These are phyloP conservation scores for Pangasius larnaudii DNA, from an alignment of 2,797 vertebrate genomes.

Conservation along the genomic window DNA sequence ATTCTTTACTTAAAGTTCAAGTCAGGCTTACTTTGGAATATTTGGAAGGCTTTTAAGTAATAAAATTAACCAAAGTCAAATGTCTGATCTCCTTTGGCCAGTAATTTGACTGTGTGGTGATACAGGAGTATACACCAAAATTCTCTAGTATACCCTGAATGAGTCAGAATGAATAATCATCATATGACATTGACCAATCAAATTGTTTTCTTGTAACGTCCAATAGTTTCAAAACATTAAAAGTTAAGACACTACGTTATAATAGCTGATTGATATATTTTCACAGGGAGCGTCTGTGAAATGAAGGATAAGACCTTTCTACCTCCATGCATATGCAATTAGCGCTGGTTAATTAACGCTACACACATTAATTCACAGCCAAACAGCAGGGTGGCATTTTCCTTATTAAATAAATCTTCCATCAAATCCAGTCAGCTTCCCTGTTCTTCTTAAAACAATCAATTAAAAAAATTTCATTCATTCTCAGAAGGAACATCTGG, in stretches of 20 bases:
- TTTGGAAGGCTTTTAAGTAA: not conserved
- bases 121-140: not conserved
- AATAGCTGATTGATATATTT: constrained; percentile 4
- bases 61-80: not conserved
- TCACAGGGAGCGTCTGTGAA: not conserved
- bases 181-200: not conserved
- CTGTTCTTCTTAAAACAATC: not conserved
- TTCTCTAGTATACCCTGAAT: not conserved
- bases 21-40: not conserved
- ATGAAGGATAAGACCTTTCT: constrained; percentile 32
- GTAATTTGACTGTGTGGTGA: not conserved
- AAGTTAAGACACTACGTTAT: not conserved
- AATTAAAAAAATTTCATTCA: not conserved
- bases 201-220: not conserved
- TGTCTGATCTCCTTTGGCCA: not conserved
- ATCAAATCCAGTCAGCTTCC: constrained; percentile 5
- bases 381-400: constrained; percentile 35
- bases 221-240: not conserved
- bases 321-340: constrained; percentile 20
- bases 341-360: constrained; percentile 30
- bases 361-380: constrained; percentile 17
- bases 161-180: not conserved
- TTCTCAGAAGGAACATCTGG: constrained; percentile 20
- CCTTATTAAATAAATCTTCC: constrained; percentile 29
- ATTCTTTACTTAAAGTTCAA: not conserved